Evolutionary conservation across 2,113 vertebrate species (phyloP), one percentile per base, ranked within the genome.

Genomic region (Chamaea fasciata): DNA sequence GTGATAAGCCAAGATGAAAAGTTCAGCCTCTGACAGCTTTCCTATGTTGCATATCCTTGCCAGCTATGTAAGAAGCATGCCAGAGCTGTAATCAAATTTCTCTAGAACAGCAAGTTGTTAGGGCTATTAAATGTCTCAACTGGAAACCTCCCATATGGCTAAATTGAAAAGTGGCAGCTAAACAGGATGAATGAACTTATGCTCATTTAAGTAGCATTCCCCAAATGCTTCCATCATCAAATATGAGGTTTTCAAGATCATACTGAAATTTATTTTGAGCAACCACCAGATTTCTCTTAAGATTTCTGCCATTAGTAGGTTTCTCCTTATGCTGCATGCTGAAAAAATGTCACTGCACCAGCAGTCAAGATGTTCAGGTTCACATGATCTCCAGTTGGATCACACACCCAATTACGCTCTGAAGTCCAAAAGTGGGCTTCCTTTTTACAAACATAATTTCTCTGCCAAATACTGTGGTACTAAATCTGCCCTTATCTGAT

Each of bases 71-170:
- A 95, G 47, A 60, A 73, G 46, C 76, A 70, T 81, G 62, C 63
- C 80, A 84, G 59, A 92, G 30, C 52, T 96, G 14, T 87, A 96
- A 97, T 83, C 83, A 91, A 89, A 96, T 96, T 95, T 96, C 83
- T 94, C 39, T 74, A 82, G 63, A 97, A 92, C 22, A 87, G 80
- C 52, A 97, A 93, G 67, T 88, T 95, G 83, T 98, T 97, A 95
- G 33, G 53, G 67, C 85, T 95, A 92, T 95, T 96, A 96, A 95
- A 80, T 83, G 73, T 91, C 68, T 82, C 81, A 82, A 79, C 90
- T 90, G 93, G 86, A 97, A 97, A 92, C 49, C 70, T 93, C 83
- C 85, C 90, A 84, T 95, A 95, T 95, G 94, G 92, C 69, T 95
- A 90, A 95, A 92, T 67, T 91, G 89, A 96, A 97, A 95, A 84